Conservation (phyloP, 2,113 vertebrate genomes). For the Chascanopsetta lugubris region DNA sequence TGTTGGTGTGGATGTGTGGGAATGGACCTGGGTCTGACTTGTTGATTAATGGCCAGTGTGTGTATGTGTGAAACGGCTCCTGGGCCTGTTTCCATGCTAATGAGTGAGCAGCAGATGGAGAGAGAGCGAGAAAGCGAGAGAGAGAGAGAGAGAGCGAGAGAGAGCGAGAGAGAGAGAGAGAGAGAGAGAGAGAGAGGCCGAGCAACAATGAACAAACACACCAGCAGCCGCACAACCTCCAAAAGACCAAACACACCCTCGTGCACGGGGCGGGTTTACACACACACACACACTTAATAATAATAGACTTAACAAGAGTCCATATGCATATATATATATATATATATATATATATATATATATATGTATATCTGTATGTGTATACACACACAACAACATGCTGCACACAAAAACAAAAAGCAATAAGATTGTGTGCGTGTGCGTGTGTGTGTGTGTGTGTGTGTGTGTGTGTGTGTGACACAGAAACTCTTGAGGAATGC, state of each 20-base stretch:
- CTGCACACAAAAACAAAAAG: constrained; percentile 16
- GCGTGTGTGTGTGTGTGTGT: constrained; percentile 8
- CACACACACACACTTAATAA: constrained; percentile 33
- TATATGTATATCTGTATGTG: too few species aligned
- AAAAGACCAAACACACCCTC: constrained; percentile 54
- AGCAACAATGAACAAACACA: constrained; percentile 79
- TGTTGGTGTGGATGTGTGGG: constrained; percentile 78
- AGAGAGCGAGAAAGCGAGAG: too few species aligned
- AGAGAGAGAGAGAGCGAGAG: constrained; percentile 75
- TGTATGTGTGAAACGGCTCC: constrained; percentile 79
- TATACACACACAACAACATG: constrained; percentile 33
- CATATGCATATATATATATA: too few species aligned
- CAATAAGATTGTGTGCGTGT: not conserved
- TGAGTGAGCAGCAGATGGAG: constrained; percentile 79
- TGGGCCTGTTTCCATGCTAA: constrained; percentile 81
- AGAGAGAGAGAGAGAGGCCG: constrained; percentile 70
- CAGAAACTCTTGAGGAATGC: constrained; percentile 60
- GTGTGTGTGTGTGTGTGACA: not conserved
- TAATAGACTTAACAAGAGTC: too few species aligned
- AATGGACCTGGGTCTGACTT: constrained; percentile 79
- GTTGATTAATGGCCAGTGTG: constrained; percentile 82
- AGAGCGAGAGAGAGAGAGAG: constrained; percentile 77
- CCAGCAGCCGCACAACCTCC: constrained; percentile 64
- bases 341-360: too few species aligned
- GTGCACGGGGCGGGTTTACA: constrained; percentile 34